A percentile compares a stretch with the other conserved stretches of the same genome.
Evolutionary conservation across 2,113 vertebrate genomes (phyloP).

Genomic region (Erythrolamprus reginae): DNA sequence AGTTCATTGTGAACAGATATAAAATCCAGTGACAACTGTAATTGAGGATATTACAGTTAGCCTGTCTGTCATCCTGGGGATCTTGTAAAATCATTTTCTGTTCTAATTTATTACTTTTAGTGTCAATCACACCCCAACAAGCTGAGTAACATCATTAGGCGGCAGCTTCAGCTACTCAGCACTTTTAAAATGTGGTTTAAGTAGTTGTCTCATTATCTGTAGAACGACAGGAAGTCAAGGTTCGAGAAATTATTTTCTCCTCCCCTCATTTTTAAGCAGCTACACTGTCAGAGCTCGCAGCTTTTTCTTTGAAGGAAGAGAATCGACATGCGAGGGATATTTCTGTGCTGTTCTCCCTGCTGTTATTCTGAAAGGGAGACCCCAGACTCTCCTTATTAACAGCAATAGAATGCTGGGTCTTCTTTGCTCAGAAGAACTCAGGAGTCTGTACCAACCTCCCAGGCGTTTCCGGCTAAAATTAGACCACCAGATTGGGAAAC

Average conservation of each 20-base stretch:
- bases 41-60: slow-evolving; percentile 75
- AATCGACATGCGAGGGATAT: slow-evolving; percentile 23
- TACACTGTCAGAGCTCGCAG: slow-evolving; percentile 47
- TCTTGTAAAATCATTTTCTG: slow-evolving; percentile 76
- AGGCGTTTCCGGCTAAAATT: background rate
- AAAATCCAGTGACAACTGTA: slow-evolving; percentile 70
- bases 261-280: slow-evolving; percentile 44
- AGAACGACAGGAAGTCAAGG: slow-evolving; percentile 71
- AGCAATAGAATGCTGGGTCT: background rate
- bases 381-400: background rate
- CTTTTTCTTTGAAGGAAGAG: slow-evolving; percentile 46
- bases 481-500: background rate
- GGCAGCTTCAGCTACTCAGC: slow-evolving; percentile 76
- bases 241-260: slow-evolving; percentile 61
- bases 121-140: slow-evolving; percentile 73
- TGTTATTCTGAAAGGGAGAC: background rate
- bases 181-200: slow-evolving; percentile 75
- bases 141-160: slow-evolving; percentile 74
- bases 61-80: slow-evolving; percentile 69
- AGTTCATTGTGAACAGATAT: slow-evolving; percentile 63
- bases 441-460: background rate
- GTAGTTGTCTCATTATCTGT: slow-evolving; percentile 81
- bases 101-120: slow-evolving; percentile 82
- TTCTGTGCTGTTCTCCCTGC: slow-evolving; percentile 9
- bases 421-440: background rate